Evolutionary conservation across 2,113 vertebrate species (phyloP).

Genomic region (Plecotus auritus): DNA sequence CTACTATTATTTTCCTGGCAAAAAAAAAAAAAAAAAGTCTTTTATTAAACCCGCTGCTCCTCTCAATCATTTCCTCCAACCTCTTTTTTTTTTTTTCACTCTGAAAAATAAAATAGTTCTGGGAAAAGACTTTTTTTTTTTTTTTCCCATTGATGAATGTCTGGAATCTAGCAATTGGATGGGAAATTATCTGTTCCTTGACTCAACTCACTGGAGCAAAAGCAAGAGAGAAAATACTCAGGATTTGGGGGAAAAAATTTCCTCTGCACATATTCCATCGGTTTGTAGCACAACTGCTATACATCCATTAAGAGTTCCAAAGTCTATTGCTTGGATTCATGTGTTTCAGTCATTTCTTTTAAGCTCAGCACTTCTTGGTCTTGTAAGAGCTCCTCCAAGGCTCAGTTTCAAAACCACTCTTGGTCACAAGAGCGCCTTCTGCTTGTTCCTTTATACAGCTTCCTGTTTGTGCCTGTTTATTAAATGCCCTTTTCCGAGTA

Average conservation of each 20-base stretch:
- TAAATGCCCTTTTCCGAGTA: slow-evolving; percentile 63
- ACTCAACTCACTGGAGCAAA: slow-evolving; percentile 17
- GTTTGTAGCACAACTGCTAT: neutral
- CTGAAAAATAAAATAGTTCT: neutral
- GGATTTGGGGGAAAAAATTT: slow-evolving; percentile 9
- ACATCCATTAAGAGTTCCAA: neutral
- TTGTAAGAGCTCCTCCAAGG: neutral
- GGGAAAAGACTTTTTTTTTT: neutral
- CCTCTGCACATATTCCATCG: slow-evolving; percentile 24
- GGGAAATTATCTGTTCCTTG: neutral
- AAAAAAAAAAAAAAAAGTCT: neutral
- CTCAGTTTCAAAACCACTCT: slow-evolving; percentile 43
- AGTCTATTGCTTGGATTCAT: neutral
- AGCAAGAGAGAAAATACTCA: neutral
- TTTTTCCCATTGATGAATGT: neutral
- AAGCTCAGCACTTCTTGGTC: slow-evolving; percentile 33
- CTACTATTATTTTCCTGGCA: neutral
- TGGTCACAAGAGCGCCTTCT: slow-evolving; percentile 40
- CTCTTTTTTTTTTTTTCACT: neutral
- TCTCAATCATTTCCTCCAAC: neutral
- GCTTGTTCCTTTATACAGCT: neutral
- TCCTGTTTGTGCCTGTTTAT: slow-evolving; percentile 37
- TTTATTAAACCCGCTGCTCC: slow-evolving; percentile 6
- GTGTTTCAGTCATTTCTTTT: slow-evolving; percentile 38
- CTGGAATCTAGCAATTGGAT: neutral